phyloP scores from a whole-genome alignment of 2,797 vertebrate species.

The Poeciliopsis paucimaculata region DNA sequence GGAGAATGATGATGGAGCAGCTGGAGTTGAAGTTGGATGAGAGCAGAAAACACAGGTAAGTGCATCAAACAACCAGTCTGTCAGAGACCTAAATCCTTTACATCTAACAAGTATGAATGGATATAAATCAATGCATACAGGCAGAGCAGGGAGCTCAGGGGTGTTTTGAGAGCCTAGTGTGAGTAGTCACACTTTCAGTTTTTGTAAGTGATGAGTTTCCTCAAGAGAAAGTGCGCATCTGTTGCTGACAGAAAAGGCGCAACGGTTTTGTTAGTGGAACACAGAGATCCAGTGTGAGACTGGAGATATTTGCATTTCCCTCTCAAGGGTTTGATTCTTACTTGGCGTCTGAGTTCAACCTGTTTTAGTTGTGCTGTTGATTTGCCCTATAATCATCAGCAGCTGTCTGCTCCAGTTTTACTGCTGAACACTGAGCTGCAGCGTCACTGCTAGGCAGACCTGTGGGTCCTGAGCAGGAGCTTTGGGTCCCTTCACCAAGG shows the following conservation, averaged over 20 bases:
- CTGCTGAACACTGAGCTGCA: slow-evolving; percentile 11
- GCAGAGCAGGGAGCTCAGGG: slow-evolving; percentile 28
- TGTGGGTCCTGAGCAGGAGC: background rate
- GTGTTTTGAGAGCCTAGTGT: slow-evolving; percentile 13
- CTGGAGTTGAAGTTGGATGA: slow-evolving; percentile 71
- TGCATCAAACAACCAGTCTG: background rate
- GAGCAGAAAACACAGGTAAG: slow-evolving; percentile 72
- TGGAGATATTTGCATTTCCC: slow-evolving; percentile 40
- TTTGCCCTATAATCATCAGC: slow-evolving; percentile 30
- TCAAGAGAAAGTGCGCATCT: slow-evolving; percentile 61
- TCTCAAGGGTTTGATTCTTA: slow-evolving; percentile 22
- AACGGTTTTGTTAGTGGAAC: slow-evolving; percentile 52
- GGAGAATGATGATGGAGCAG: slow-evolving; percentile 59
- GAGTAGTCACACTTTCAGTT: slow-evolving; percentile 48
- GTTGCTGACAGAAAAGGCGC: slow-evolving; percentile 64
- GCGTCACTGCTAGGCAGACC: background rate
- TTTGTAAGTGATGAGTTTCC: slow-evolving; percentile 64
- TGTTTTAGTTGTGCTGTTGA: slow-evolving; percentile 41
- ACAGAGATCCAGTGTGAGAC: slow-evolving; percentile 27
- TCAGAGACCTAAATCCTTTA: slow-evolving; percentile 14
- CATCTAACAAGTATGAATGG: slow-evolving; percentile 12
- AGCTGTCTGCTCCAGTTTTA: slow-evolving; percentile 31
- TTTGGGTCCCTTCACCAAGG: background rate
- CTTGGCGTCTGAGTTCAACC: slow-evolving; percentile 7
- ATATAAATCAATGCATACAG: slow-evolving; percentile 15